These are phyloP conservation scores for Dryocosmus kuriphilus DNA, from an alignment of 2,888 invertebrate species.

Conservation along the genomic window DNA sequence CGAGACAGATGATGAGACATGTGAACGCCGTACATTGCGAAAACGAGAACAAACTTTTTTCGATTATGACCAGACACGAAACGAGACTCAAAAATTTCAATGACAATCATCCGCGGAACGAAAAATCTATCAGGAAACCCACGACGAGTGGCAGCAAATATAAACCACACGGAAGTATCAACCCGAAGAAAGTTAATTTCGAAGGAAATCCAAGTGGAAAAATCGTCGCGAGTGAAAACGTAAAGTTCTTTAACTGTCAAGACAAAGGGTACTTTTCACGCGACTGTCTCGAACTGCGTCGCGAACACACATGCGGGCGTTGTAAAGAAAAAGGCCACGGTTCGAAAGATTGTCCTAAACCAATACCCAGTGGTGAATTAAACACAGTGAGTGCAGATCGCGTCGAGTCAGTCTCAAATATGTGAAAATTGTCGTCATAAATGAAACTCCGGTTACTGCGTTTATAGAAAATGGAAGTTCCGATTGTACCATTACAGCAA, in stretches of 20 bases:
- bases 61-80: constrained; percentile 5
- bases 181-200: neutral
- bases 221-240: too few relatives aligned
- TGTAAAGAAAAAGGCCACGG: constrained; percentile 25
- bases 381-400: neutral
- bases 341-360: constrained; percentile 32
- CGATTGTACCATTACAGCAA: too few relatives aligned
- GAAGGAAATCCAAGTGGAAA: neutral
- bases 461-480: too few relatives aligned
- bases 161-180: neutral
- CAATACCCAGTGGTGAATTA: neutral
- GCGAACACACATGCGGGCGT: neutral
- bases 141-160: too few relatives aligned
- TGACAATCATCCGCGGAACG: too few relatives aligned
- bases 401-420: constrained; percentile 7
- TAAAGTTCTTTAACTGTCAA: constrained; percentile 43
- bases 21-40: constrained; percentile 5
- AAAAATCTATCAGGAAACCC: too few relatives aligned
- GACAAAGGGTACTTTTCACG: neutral
- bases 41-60: constrained; percentile 35
- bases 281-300: constrained; percentile 29
- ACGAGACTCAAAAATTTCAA: constrained; percentile 19
- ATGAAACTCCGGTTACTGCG: too few relatives aligned
- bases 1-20: constrained; percentile 44
- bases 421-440: constrained; percentile 9